Percentiles rank a stretch among this genome's conserved stretches.
Evolutionary conservation across 2,888 invertebrate genomes (phyloP).

Genomic region (Falcaria lacertinaria): DNA sequence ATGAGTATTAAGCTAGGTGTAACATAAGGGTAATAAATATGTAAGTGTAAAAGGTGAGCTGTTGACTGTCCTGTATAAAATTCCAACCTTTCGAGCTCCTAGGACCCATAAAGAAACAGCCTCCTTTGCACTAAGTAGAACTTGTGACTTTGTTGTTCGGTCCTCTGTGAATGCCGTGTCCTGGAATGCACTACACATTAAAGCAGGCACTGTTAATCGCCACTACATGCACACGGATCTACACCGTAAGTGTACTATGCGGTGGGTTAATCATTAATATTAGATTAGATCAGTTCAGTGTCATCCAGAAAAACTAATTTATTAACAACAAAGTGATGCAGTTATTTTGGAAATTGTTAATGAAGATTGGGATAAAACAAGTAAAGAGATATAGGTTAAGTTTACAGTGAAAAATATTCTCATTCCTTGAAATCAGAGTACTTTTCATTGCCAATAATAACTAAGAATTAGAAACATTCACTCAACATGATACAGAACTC

Average conservation of each 20-base stretch:
- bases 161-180: slow-evolving; percentile 85
- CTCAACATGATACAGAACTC: slow-evolving; percentile 43
- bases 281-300: slow-evolving; percentile 10
- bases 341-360: slow-evolving; percentile 15
- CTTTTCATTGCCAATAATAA: slow-evolving; percentile 16
- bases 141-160: slow-evolving; percentile 85
- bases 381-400: not conserved
- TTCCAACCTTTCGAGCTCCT: slow-evolving; percentile 94
- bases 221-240: slow-evolving; percentile 66
- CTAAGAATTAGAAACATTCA: slow-evolving; percentile 8
- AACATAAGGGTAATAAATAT: slow-evolving; percentile 26
- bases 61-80: slow-evolving; percentile 45
- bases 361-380: not conserved
- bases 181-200: slow-evolving; percentile 82
- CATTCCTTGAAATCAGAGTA: slow-evolving; percentile 8
- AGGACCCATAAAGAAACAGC: slow-evolving; percentile 96
- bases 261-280: slow-evolving; percentile 31
- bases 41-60: slow-evolving; percentile 44
- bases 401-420: not conserved
- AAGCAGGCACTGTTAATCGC: slow-evolving; percentile 70
- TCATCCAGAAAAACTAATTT: slow-evolving; percentile 9
- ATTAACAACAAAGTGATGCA: slow-evolving; percentile 9
- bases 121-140: slow-evolving; percentile 95
- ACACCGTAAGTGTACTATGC: slow-evolving; percentile 30
- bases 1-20: slow-evolving; percentile 27